phyloP scores from a whole-genome alignment of 2,888 invertebrate species.

The Penaeus monodon region DNA sequence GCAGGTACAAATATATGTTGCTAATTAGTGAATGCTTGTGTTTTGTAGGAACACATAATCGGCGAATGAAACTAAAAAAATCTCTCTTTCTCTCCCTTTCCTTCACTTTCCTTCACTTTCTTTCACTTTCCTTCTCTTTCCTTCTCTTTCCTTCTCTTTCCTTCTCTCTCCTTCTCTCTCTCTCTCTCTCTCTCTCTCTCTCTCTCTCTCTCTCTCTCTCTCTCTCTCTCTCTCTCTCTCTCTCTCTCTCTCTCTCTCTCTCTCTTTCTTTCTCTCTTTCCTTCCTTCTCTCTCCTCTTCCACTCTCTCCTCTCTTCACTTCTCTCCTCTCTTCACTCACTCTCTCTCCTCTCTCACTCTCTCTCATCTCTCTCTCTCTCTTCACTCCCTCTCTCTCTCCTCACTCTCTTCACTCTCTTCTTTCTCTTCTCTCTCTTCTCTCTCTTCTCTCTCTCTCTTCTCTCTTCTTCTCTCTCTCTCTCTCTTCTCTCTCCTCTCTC shows the following conservation, averaged over 20 bases:
- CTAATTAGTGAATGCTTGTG: no score
- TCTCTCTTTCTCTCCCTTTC: no score
- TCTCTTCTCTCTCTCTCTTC: no score
- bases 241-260: background rate
- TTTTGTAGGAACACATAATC: no score
- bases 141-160: no score
- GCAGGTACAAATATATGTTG: no score
- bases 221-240: background rate
- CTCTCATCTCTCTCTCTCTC: background rate
- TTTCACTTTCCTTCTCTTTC: background rate
- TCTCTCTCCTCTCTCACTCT: background rate
- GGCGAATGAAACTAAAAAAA: no score
- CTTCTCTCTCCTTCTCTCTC: background rate
- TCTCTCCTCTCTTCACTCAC: background rate
- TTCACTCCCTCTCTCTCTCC: background rate
- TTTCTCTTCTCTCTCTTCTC: background rate
- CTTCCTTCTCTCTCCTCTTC: background rate
- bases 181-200: no score
- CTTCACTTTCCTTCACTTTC: background rate
- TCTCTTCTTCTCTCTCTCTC: no score
- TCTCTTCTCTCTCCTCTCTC: no score
- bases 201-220: background rate
- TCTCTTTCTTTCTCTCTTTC: background rate
- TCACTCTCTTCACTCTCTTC: background rate
- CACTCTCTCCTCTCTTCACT: background rate